Evolutionary conservation across 2,113 vertebrate species (phyloP), one percentile per base, ranked within the genome.

Genomic region (Barnardius zonarius): DNA sequence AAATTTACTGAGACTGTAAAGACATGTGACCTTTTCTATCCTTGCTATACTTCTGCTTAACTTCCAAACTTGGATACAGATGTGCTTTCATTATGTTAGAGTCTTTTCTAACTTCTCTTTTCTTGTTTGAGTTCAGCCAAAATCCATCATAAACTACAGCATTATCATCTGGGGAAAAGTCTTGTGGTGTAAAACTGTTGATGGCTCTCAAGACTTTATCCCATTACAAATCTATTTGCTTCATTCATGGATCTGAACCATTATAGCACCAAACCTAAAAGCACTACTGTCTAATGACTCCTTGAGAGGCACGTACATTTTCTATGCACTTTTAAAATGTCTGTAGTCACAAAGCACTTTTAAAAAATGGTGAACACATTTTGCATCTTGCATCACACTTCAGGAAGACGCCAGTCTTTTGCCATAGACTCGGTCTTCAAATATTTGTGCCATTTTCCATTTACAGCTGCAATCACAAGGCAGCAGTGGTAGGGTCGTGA

Each of bases 71-170:
- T 79, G 75, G 54, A 87, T 77, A 31, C 35, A 89, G 24, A 67
- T 57, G 18, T 69, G 25, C 27, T 92, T 92, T 95, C 75, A 52
- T 31, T 68, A 52, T 13, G 6, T 39, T 55, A 39, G 30, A 79
- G 14, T 55, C 15, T 64, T 78, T 81, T 77, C 62, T 54, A 90
- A 8, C 2, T 20, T 91, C 92, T 69, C 72, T 89, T 87, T 89
- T 57, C 44, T 91, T 31, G 11, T 66, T 62, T 37, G 81, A 94
- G 92, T 92, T 96, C 92, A 95, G 91, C 93, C 93, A 93, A 94
- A 95, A 94, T 87, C 43, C 89, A 83, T 57, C 39, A 24, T 49
- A 87, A 91, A 52, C 37, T 66, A 39, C 41, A 91, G 31, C 1
- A 1, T 76, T 91, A 80, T 77, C 84, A 80, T 17, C 75, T 52